Evolutionary conservation across 2,888 invertebrate genomes (phyloP).

Genomic region (Endomychus coccineus): DNA sequence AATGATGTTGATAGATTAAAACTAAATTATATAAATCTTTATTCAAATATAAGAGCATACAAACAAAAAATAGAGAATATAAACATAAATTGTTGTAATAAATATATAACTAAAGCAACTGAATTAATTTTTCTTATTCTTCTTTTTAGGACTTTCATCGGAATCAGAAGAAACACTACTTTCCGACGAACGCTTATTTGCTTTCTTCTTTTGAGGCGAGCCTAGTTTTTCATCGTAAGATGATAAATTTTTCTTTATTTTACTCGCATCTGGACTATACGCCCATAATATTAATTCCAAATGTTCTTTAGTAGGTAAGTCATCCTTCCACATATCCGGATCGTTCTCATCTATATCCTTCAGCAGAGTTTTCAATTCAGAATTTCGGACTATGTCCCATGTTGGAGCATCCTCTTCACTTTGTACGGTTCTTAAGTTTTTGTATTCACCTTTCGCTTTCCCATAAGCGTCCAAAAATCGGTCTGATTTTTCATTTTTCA

Average conservation of each 20-base stretch:
- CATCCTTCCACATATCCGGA: conserved; percentile 56
- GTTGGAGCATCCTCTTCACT: conserved; percentile 51
- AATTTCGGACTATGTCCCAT: conserved; percentile 71
- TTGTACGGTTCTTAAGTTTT: conserved; percentile 59
- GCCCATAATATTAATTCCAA: conserved; percentile 66
- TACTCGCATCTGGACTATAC: conserved; percentile 63
- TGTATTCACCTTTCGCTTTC: conserved; percentile 61
- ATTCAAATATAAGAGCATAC: no score
- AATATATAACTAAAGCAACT: no score
- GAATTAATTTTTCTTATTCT: conserved; percentile 19
- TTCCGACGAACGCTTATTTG: conserved; percentile 32
- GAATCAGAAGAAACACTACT: conserved; percentile 26
- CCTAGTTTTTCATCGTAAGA: conserved; percentile 44
- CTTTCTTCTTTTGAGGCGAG: conserved; percentile 23
- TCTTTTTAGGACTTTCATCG: conserved; percentile 36
- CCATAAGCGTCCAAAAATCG: conserved; percentile 59
- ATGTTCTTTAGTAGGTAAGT: conserved; percentile 62
- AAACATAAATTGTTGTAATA: no score
- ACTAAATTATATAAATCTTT: no score
- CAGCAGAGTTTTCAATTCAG: conserved; percentile 52
- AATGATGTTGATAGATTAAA: no score
- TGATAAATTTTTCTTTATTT: conserved; percentile 54
- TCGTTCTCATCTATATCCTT: conserved; percentile 53
- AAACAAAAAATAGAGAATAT: no score
- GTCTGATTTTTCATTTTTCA: conserved; percentile 45